Evolutionary conservation across 2,888 invertebrate genomes (phyloP).

Genomic region (Mylabris sibirica): DNA sequence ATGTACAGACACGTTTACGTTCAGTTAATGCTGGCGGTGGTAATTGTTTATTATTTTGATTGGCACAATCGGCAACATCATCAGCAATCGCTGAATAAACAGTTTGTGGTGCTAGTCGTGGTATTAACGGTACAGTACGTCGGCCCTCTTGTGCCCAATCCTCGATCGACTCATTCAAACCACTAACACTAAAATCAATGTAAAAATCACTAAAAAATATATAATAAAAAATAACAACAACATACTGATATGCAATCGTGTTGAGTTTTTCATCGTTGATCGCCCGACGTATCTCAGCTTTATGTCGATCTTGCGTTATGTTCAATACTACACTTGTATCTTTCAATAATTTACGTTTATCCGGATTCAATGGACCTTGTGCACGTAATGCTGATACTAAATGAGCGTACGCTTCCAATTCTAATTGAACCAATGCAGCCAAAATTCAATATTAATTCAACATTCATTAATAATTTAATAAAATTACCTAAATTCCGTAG

Average conservation of each 20-base stretch:
- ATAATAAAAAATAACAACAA: conserved; percentile 36
- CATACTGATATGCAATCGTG: conserved; percentile 90
- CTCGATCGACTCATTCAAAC: conserved; percentile 71
- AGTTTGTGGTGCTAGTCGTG: conserved; percentile 85
- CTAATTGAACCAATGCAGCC: conserved; percentile 65
- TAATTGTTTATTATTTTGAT: conserved; percentile 70
- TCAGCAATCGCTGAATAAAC: conserved; percentile 85
- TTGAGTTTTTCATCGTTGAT: conserved; percentile 90
- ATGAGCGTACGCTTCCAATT: conserved; percentile 91
- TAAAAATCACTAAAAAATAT: neutral
- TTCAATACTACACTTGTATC: conserved; percentile 83
- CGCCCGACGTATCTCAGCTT: conserved; percentile 90
- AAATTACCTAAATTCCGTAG: conserved; percentile 83
- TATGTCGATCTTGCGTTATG: conserved; percentile 89
- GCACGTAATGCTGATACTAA: conserved; percentile 91
- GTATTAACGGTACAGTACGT: conserved; percentile 81
- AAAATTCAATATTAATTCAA: neutral
- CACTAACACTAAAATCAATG: conserved; percentile 65
- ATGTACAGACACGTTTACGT: conserved; percentile 49
- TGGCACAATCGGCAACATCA: conserved; percentile 73
- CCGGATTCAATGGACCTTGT: conserved; percentile 85
- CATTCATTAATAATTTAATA: neutral
- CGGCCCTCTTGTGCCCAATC: conserved; percentile 90
- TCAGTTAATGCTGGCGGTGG: conserved; percentile 63
- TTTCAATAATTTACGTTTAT: conserved; percentile 83